These are phyloP conservation scores for Himalopsyche anomala DNA, from an alignment of 2,888 invertebrate species.

Conservation along the genomic window DNA sequence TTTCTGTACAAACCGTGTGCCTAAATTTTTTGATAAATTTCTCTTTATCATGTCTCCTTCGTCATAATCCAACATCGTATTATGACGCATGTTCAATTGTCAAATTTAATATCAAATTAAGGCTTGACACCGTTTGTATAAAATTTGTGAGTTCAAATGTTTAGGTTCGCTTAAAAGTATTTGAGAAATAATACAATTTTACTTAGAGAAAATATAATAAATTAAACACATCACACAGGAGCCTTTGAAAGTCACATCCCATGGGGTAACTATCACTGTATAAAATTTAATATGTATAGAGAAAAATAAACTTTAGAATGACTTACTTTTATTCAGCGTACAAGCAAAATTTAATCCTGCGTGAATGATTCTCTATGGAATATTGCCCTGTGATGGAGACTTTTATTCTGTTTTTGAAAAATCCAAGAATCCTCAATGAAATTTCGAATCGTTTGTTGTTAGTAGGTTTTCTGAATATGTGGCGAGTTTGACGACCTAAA, in stretches of 20 bases:
- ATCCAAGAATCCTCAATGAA: neutral
- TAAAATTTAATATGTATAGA: constrained; percentile 32
- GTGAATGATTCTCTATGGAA: neutral
- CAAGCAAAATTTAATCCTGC: neutral
- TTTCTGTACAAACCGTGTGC: constrained; percentile 9
- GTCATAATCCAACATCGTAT: constrained; percentile 10
- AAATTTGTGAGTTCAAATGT: neutral
- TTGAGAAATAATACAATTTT: neutral
- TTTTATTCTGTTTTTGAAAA: neutral
- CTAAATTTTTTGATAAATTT: neutral
- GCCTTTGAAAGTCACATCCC: constrained; percentile 41
- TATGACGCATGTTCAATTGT: constrained; percentile 15
- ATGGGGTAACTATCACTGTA: constrained; percentile 39
- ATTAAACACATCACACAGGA: constrained; percentile 6
- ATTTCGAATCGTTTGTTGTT: constrained; percentile 39
- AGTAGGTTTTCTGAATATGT: constrained; percentile 9
- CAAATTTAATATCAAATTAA: neutral
- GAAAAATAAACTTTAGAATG: constrained; percentile 23
- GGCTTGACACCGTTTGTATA: neutral
- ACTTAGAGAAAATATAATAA: constrained; percentile 12
- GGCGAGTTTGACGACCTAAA: constrained; percentile 54
- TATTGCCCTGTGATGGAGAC: neutral
- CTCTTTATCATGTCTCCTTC: constrained; percentile 24
- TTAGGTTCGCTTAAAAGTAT: no score
- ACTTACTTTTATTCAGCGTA: constrained; percentile 22